A percentile compares a stretch with the other conserved stretches of the same genome.
Evolutionary conservation across 2,888 invertebrate species (phyloP).

Genomic region (Malachius bipustulatus): DNA sequence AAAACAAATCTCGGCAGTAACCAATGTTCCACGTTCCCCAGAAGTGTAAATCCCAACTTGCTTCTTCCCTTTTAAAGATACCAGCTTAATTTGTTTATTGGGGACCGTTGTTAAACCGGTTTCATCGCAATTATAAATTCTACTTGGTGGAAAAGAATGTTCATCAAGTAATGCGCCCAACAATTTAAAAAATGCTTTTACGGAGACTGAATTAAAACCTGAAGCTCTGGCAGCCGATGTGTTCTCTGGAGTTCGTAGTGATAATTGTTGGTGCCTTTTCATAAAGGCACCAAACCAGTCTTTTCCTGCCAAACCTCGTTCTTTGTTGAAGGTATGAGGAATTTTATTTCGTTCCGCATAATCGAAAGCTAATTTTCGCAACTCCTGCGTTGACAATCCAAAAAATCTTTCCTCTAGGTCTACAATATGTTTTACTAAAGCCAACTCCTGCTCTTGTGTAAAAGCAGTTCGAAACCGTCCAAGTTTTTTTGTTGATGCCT

Average conservation of each 20-base stretch:
- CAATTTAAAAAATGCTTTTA: conserved; percentile 14
- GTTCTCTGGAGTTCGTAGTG: conserved; percentile 18
- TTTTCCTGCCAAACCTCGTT: conserved; percentile 13
- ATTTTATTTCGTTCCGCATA: conserved; percentile 13
- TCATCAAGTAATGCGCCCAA: conserved; percentile 9
- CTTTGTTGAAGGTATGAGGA: conserved; percentile 13
- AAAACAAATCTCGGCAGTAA: conserved; percentile 5
- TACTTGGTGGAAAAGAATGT: conserved; percentile 6
- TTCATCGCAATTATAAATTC: conserved; percentile 9
- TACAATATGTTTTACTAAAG: conserved; percentile 3
- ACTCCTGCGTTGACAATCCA: conserved; percentile 29
- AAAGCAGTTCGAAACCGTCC: too few relatives aligned
- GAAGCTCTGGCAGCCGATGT: conserved; percentile 14
- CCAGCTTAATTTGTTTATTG: conserved; percentile 8
- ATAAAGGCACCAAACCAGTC: conserved; percentile 13
- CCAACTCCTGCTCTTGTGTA: too few relatives aligned
- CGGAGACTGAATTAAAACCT: conserved; percentile 17
- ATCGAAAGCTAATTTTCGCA: conserved; percentile 13
- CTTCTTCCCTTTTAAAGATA: conserved; percentile 5
- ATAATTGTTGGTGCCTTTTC: conserved; percentile 15
- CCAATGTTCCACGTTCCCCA: conserved; percentile 6
- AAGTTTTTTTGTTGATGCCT: too few relatives aligned
- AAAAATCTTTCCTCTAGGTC: conserved; percentile 7
- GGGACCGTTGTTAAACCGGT: conserved; percentile 8
- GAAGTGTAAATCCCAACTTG: conserved; percentile 3